A percentile compares a stretch with the other conserved stretches of the same genome.
Conservation (phyloP, 2,797 vertebrate species). For the Clarias laeviceps region DNA sequence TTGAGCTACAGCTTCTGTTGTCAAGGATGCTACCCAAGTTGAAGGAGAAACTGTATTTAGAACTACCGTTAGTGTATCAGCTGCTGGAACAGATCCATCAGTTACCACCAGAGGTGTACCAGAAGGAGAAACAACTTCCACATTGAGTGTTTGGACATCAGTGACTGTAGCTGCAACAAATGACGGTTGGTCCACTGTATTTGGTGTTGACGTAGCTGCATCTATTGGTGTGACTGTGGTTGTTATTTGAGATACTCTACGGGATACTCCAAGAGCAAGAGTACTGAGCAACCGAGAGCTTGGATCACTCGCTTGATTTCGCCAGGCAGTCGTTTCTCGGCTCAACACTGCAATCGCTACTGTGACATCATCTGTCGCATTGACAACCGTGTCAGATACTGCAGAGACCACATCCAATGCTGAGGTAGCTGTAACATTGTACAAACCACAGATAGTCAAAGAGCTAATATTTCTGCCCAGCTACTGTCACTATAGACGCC, state of each 20-base stretch:
- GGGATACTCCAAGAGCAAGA: slow-evolving; percentile 27
- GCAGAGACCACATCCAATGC: slow-evolving; percentile 45
- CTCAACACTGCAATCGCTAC: slow-evolving; percentile 28
- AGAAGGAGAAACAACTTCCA: slow-evolving; percentile 15
- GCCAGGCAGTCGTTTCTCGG: background rate
- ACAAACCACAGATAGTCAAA: slow-evolving; percentile 53
- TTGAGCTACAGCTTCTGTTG: slow-evolving; percentile 14
- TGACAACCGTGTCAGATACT: slow-evolving; percentile 28
- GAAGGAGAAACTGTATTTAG: slow-evolving; percentile 27
- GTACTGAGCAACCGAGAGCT: slow-evolving; percentile 6
- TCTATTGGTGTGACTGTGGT: slow-evolving; percentile 22
- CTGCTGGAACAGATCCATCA: slow-evolving; percentile 13
- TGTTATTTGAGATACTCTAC: slow-evolving; percentile 21
- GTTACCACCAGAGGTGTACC: slow-evolving; percentile 7
- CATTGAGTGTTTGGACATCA: background rate
- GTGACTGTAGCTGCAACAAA: background rate
- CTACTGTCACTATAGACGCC: slow-evolving; percentile 43
- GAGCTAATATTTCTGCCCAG: slow-evolving; percentile 38
- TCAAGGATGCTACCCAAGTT: slow-evolving; percentile 13
- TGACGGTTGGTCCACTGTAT: slow-evolving; percentile 24
- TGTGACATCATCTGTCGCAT: slow-evolving; percentile 26
- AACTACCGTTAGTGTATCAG: slow-evolving; percentile 10
- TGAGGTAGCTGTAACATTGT: slow-evolving; percentile 57
- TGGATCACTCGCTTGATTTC: slow-evolving; percentile 22
- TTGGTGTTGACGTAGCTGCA: slow-evolving; percentile 19